Conservation (phyloP, 2,888 invertebrate species). For the Pandemis heparana region DNA sequence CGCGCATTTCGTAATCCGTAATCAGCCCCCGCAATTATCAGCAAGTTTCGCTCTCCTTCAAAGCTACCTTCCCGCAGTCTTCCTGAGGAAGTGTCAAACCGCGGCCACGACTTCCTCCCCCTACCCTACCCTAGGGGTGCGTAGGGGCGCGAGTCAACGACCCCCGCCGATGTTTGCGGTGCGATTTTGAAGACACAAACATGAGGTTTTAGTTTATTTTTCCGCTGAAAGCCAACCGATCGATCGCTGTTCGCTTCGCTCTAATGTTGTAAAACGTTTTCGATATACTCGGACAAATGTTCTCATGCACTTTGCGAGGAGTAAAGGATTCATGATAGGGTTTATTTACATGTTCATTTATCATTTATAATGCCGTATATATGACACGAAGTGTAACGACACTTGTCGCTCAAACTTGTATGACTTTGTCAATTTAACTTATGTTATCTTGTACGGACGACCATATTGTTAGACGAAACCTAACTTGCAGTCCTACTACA, state of each 20-base stretch:
- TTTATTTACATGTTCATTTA: neutral
- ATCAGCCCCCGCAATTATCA: slow-evolving; percentile 30
- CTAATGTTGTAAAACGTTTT: slow-evolving; percentile 38
- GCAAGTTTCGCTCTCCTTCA: slow-evolving; percentile 71
- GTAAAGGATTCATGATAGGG: neutral
- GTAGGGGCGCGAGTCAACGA: slow-evolving; percentile 71
- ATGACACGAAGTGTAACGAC: too few species aligned
- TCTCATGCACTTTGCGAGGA: neutral
- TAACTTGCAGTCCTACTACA: too few species aligned
- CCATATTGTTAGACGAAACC: too few species aligned
- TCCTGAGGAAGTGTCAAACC: slow-evolving; percentile 85
- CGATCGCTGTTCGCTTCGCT: slow-evolving; percentile 61
- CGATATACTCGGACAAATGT: slow-evolving; percentile 7
- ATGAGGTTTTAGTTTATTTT: slow-evolving; percentile 73
- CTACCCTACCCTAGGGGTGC: slow-evolving; percentile 61
- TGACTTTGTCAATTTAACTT: too few species aligned
- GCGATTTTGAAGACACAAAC: slow-evolving; percentile 81
- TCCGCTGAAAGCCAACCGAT: slow-evolving; percentile 63
- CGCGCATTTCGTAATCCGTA: neutral
- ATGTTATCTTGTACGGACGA: too few species aligned
- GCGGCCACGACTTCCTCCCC: slow-evolving; percentile 76
- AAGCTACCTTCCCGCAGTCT: slow-evolving; percentile 64
- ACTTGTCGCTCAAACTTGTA: too few species aligned
- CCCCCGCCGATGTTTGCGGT: slow-evolving; percentile 75
- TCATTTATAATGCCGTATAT: neutral